Conservation (phyloP, 1,140 invertebrate species). For the Sarcophaga peregrina region DNA sequence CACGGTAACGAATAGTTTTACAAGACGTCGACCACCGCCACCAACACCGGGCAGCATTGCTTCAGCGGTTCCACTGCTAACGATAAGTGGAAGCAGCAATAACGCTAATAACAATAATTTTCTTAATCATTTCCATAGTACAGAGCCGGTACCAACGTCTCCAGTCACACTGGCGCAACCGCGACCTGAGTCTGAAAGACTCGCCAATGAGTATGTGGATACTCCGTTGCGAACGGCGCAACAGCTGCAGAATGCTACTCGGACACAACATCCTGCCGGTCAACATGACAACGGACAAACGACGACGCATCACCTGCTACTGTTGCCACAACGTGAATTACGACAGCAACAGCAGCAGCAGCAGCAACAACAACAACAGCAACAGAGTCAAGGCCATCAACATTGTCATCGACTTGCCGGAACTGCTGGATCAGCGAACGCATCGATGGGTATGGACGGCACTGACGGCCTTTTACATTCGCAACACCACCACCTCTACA, state of each 20-base stretch:
- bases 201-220: conserved; percentile 87
- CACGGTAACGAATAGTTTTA: conserved; percentile 63
- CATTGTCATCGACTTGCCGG: conserved; percentile 54
- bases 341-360: conserved; percentile 48
- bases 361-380: conserved; percentile 44
- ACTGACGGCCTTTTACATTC: conserved; percentile 63
- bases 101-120: conserved; percentile 56
- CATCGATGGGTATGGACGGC: conserved; percentile 44
- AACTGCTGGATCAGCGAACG: conserved; percentile 48
- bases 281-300: conserved; percentile 63
- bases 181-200: conserved; percentile 79
- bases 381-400: conserved; percentile 53
- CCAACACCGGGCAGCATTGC: conserved; percentile 57
- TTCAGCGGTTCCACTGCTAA: conserved; percentile 42
- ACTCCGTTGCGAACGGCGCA: conserved; percentile 73
- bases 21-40: conserved; percentile 58
- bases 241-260: conserved; percentile 59
- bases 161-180: conserved; percentile 76
- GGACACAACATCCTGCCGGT: conserved; percentile 57
- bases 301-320: conserved; percentile 61
- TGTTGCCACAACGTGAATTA: conserved; percentile 59
- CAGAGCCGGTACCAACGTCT: conserved; percentile 58
- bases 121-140: conserved; percentile 65
- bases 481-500: conserved; percentile 46
- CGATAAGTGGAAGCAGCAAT: conserved; percentile 35